Evolutionary conservation across 2,888 invertebrate genomes (phyloP), one percentile per base, ranked within the genome.

Genomic region (Matsumyia berberina): DNA sequence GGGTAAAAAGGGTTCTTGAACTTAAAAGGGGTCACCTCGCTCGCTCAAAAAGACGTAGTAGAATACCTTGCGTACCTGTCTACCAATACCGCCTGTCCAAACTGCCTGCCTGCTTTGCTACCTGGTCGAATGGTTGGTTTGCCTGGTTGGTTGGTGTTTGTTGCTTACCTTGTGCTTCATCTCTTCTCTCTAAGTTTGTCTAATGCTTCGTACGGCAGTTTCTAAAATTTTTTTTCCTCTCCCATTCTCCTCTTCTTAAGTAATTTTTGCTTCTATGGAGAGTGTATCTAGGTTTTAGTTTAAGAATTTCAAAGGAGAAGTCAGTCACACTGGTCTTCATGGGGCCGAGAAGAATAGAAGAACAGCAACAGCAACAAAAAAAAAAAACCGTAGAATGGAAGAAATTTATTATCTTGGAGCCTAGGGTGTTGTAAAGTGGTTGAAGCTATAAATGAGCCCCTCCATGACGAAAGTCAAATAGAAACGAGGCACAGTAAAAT

Each of bases 1-100:
- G 74, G 78, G 58, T 82, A 82, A 85, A 83, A 85, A 85, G 80
- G 85, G 85, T 85, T 80, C 85, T 85, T 85, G 85, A 85, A 85
- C 85, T 85, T 85, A 80, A 85, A 85, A 70, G 85, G 76, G 85
- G 85, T 85, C 85, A 80, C 80, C 70, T 80, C 74, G 78, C 73
- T 62, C 62, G 37, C 66, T 17, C 57, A 51, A 57, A 58, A 76
- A 57, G 73, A 64, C 58, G 37, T 15, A 55, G 15, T 24, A 24
- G 72, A 58, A 77, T 64, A 51, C 67, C 67, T 74, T 69, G 62
- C 53, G 69, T 78, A 83, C 83, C 83, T 80, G 85, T 85, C 74
- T 76, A 46, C 74, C 62, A 58, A 15, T 39, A 53, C 37, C 29
- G 69, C 76, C 69, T 69, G 62, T 44, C 64, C 46, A 60, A 55